Evolutionary conservation across 1,140 invertebrate genomes (phyloP), one percentile per base, ranked within the genome.

Genomic region (Caenorhabditis briggsae): DNA sequence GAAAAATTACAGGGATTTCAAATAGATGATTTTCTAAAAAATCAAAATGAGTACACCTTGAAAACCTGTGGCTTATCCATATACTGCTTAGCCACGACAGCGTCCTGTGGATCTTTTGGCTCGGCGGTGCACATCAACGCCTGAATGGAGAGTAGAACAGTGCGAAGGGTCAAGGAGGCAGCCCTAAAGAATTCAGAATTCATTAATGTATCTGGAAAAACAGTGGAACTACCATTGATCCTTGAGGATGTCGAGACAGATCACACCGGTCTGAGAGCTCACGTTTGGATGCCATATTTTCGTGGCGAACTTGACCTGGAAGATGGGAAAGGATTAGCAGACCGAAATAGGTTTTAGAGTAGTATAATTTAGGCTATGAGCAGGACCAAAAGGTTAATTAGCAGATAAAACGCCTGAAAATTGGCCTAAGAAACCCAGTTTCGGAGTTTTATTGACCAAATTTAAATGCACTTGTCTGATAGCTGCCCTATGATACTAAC

Each of bases 231-330:
- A 96, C 96, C 98, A 99, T 93, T 99, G 97, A 93, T 99, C 97
- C 94, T 99, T 99, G 20, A 99, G 94, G 92, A 99, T 99, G 93
- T 99, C 98, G 93, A 99, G 94, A 93, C 98, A 99, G 92, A 99
- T 99, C 56, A 97, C 97, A 84, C 98, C 98, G 46, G 98, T 99
- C 7, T 98, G 97, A 25, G 97, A 98, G 83, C 97, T 98, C 90
- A 99, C 98, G 94, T 99, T 99, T 74, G 98, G 98, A 94, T 99
- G 98, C 98, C 98, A 99, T 92, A 99, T 98, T 94, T 96, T 97
- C 86, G 98, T 99, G 88, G 97, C 95, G 94, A 99, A 99, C 89
- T 92, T 93, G 41, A 94, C 94, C 93, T 94, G 58, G 82, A 90
- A 82, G n/a, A 46, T 20, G 14, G 53, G 0, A 43, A 23, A 84